Evolutionary conservation across 2,797 vertebrate genomes (phyloP).

Genomic region (Crax fasciolata): DNA sequence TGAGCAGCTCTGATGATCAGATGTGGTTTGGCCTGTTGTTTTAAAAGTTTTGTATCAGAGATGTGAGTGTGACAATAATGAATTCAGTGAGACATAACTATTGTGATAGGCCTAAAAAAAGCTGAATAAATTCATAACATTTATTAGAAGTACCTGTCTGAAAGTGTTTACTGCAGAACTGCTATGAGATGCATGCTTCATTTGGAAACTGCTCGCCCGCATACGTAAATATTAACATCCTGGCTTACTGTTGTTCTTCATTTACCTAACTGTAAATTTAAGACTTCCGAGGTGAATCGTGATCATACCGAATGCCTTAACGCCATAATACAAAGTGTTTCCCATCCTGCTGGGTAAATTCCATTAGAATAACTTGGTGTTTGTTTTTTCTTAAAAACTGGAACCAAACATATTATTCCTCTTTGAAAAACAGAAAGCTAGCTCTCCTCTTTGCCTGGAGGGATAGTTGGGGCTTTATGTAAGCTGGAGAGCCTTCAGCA

Average conservation of each 20-base stretch:
- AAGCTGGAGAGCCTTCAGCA: neutral
- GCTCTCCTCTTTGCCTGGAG: neutral
- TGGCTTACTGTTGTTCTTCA: neutral
- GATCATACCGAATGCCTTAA: neutral
- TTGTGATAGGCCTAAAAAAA: neutral
- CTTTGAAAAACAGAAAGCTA: neutral
- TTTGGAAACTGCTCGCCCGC: accelerated
- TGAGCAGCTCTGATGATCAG: neutral
- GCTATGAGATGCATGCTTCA: neutral
- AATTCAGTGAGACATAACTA: neutral
- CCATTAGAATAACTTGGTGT: neutral
- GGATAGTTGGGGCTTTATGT: accelerated
- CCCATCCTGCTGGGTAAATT: neutral
- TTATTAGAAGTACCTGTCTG: neutral
- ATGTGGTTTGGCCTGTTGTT: neutral
- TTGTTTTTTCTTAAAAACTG: neutral
- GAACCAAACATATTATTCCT: neutral
- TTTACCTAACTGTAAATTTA: neutral
- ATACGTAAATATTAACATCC: neutral
- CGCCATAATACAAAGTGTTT: neutral
- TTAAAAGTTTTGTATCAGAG: neutral
- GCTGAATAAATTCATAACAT: accelerated
- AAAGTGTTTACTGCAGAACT: neutral
- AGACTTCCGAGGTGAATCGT: neutral
- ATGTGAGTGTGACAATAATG: neutral